Evolutionary conservation across 2,113 vertebrate genomes (phyloP).

Genomic region (Ictidomys tridecemlineatus): DNA sequence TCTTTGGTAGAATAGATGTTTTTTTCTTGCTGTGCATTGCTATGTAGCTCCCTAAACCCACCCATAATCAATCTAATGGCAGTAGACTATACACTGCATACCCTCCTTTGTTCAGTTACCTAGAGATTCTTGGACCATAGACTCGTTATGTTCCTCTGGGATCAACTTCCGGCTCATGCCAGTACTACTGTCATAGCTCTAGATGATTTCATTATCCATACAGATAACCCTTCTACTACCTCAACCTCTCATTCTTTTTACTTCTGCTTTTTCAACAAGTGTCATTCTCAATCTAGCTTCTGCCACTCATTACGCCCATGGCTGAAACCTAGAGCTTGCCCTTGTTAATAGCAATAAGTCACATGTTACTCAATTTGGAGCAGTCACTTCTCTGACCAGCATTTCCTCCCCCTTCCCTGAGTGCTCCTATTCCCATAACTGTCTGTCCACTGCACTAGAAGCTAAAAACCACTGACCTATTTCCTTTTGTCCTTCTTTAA

Average conservation of each 20-base stretch:
- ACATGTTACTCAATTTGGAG: neutral
- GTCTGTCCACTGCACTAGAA: neutral
- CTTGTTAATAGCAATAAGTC: neutral
- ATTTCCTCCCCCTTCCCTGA: neutral
- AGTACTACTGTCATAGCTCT: neutral
- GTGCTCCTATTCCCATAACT: neutral
- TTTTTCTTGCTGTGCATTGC: neutral
- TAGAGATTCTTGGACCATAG: neutral
- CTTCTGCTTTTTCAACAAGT: neutral
- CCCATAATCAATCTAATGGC: neutral
- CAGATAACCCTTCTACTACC: neutral
- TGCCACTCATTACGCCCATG: rapidly evolving
- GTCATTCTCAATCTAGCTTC: neutral
- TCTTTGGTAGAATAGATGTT: neutral
- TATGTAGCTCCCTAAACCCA: neutral
- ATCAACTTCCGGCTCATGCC: neutral
- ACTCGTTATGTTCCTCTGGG: neutral
- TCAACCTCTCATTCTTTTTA: neutral
- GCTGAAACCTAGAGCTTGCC: neutral
- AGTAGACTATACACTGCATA: neutral
- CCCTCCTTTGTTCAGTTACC: neutral
- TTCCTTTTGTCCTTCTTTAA: neutral
- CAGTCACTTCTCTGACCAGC: neutral
- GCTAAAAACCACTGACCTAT: neutral
- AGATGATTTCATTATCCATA: neutral